Percentiles rank a stretch among this genome's conserved stretches.
These are phyloP conservation scores for Tragulus kanchil DNA, from an alignment of 2,113 vertebrate genomes.

Conservation along the genomic window DNA sequence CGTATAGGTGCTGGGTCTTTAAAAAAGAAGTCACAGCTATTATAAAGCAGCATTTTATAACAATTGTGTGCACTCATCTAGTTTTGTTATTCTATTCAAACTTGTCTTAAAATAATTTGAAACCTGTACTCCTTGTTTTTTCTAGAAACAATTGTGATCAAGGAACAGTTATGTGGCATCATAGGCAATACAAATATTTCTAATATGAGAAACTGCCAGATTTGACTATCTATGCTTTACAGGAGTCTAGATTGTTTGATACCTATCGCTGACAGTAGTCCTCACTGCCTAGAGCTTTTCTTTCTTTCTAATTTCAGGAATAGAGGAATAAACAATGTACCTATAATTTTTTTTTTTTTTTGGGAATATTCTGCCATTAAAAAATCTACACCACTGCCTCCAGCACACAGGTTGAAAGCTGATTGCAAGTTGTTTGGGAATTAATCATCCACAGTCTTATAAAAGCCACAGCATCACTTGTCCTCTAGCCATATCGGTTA, in stretches of 20 bases:
- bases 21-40: neutral
- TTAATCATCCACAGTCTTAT: constrained; percentile 13
- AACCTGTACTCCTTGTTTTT: neutral
- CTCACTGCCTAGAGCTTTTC: neutral
- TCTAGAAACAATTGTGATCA: neutral
- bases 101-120: constrained; percentile 14
- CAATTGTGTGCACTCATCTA: neutral
- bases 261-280: neutral
- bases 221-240: neutral
- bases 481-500: neutral
- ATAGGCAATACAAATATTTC: constrained; percentile 4
- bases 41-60: neutral
- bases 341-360: neutral
- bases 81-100: constrained; percentile 29
- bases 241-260: neutral
- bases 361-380: neutral
- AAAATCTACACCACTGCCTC: neutral
- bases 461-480: neutral
- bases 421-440: neutral
- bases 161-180: constrained; percentile 22
- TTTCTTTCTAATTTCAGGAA: neutral
- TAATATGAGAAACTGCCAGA: neutral
- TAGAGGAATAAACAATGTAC: neutral
- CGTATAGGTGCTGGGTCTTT: neutral
- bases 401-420: neutral